Evolutionary conservation across 2,113 vertebrate species (phyloP), one percentile per base, ranked within the genome.

Genomic region (Cheirogaleus medius): DNA sequence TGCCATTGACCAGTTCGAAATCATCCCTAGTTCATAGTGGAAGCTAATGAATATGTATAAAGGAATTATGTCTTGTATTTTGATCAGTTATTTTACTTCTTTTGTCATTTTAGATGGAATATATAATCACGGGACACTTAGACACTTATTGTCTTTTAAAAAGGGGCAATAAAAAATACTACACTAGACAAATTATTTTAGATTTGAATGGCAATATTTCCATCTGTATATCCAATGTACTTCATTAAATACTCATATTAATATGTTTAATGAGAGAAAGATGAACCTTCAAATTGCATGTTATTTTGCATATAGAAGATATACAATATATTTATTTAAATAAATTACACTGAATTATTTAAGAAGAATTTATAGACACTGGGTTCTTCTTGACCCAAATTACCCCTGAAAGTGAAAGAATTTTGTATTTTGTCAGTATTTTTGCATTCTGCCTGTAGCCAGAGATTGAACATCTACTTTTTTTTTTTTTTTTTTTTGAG

Each of bases 381-480:
- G 76, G 14, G 4, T 60, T 92, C 7, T 56, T 97, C 18, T 85
- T 86, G 27, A 74, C 3, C 5, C 37, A 85, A 44, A 49, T 80
- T 87, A 69, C 52, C 17, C 18, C 39, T 52, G 34, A 77, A 78
- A 84, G 20, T 91, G 27, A 47, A 77, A 92, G 1, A 42, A 52
- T 87, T 94, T 87, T 86, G 8, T 49, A 83, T 54, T 4, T 81
- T 91, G 21, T 63, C 47, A 69, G 39, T 63, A 74, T 76, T 89
- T 49, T 44, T 81, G 25, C 37, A 85, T 90, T 76, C 66, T 42
- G 2, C 66, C 32, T 47, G 29, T 47, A 94, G 23, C 12, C 60
- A 86, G 66, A 94, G 47, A 86, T 81, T 39, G 76, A 93, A 82
- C 69, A 25, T 93, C 81, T 95, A 58, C 34, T 96, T 39, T n/a